A percentile compares a stretch with the other conserved stretches of the same genome.
phyloP scores from a whole-genome alignment of 2,797 vertebrate genomes.

The Austrolebias charrua region DNA sequence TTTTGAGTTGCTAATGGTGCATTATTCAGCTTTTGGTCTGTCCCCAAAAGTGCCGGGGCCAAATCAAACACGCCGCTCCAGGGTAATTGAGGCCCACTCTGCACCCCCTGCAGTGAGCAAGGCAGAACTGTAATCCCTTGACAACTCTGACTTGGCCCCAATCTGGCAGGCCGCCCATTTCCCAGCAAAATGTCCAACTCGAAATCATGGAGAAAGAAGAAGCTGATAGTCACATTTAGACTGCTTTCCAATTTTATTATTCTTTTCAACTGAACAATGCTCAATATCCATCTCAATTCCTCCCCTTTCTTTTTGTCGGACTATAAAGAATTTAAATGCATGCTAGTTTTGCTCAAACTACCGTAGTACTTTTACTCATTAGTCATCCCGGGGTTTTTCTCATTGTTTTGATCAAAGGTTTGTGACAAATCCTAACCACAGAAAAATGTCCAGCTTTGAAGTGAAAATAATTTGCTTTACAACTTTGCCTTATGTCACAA shows the following conservation, averaged over 20 bases:
- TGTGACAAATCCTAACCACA: slow-evolving; percentile 36
- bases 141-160: slow-evolving; percentile 87
- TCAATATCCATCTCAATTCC: slow-evolving; percentile 39
- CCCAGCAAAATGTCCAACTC: slow-evolving; percentile 92
- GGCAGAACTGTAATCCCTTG: slow-evolving; percentile 99
- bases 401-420: slow-evolving; percentile 54
- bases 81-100: slow-evolving; percentile 98
- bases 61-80: slow-evolving; percentile 99
- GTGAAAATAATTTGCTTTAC: background rate
- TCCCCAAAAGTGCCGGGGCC: slow-evolving; percentile 95
- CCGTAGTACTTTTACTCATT: slow-evolving; percentile 52
- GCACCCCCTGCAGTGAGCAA: slow-evolving; percentile 97
- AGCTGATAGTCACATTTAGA: slow-evolving; percentile 98
- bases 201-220: slow-evolving; percentile 96
- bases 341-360: slow-evolving; percentile 46
- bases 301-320: slow-evolving; percentile 33
- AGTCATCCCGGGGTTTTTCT: slow-evolving; percentile 44
- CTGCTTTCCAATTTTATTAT: slow-evolving; percentile 80
- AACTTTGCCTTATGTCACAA: slow-evolving; percentile 22
- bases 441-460: slow-evolving; percentile 12
- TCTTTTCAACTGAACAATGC: slow-evolving; percentile 82
- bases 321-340: slow-evolving; percentile 42
- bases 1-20: slow-evolving; percentile 99
- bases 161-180: slow-evolving; percentile 93
- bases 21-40: slow-evolving; percentile 99